These are phyloP conservation scores for Syngnathus acus DNA, from an alignment of 2,797 vertebrate genomes.

Conservation along the genomic window DNA sequence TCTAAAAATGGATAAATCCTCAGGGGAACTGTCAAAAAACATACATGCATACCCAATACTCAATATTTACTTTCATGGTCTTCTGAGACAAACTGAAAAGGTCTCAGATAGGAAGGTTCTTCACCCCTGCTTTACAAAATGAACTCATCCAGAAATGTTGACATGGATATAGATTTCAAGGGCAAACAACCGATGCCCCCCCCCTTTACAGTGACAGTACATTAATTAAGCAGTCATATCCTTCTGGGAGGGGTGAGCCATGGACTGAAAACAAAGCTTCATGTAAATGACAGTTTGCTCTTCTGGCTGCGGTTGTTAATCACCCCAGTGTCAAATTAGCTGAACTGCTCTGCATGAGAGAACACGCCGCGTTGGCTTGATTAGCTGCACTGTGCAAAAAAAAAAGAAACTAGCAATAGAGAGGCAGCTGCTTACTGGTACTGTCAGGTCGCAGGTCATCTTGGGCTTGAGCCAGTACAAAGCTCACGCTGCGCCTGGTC, in stretches of 20 bases:
- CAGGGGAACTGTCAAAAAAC: too few species aligned
- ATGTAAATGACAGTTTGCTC: slow-evolving; percentile 49
- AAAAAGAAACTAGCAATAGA: slow-evolving; percentile 41
- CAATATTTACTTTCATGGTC: not conserved
- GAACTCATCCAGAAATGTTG: not conserved
- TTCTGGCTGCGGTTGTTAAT: slow-evolving; percentile 57
- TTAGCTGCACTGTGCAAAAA: slow-evolving; percentile 46
- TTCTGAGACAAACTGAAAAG: not conserved
- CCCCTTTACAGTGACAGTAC: slow-evolving; percentile 10
- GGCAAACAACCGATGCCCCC: slow-evolving; percentile 11
- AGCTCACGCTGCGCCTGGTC: slow-evolving; percentile 44
- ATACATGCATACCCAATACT: too few species aligned
- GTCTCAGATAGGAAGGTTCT: not conserved
- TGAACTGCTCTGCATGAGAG: slow-evolving; percentile 33
- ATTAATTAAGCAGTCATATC: slow-evolving; percentile 48
- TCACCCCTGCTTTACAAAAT: not conserved
- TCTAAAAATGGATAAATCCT: too few species aligned
- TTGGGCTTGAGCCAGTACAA: slow-evolving; percentile 55
- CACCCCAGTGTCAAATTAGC: slow-evolving; percentile 63
- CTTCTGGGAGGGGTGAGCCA: slow-evolving; percentile 38
- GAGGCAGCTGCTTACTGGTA: slow-evolving; percentile 53
- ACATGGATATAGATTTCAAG: not conserved
- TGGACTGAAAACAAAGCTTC: slow-evolving; percentile 45
- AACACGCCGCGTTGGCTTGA: slow-evolving; percentile 23
- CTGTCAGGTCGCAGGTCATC: slow-evolving; percentile 57